A percentile compares a stretch with the other conserved stretches of the same genome.
These are phyloP conservation scores for Larimichthys polyactis DNA, from an alignment of 2,113 vertebrate genomes.

Conservation along the genomic window DNA sequence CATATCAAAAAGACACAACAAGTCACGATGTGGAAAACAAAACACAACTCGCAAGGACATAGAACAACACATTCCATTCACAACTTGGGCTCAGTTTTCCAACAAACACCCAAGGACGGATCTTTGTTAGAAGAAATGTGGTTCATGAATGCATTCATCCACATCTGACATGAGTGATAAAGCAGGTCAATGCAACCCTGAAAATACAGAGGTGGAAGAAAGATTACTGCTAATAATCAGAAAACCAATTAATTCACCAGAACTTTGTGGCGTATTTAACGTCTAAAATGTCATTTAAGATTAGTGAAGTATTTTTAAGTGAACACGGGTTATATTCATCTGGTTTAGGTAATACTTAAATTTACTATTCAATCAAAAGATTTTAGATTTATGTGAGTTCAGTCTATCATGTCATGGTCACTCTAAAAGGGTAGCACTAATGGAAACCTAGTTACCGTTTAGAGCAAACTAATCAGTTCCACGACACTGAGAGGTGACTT, in stretches of 20 bases:
- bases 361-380: not conserved
- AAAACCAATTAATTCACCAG: not conserved
- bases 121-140: not conserved
- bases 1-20: conserved; percentile 23
- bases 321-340: not conserved
- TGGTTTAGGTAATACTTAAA: not conserved
- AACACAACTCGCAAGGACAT: conserved; percentile 8
- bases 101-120: conserved; percentile 14
- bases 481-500: conserved; percentile 9
- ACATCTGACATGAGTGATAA: conserved; percentile 9
- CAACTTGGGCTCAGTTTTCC: not conserved
- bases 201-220: not conserved
- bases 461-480: not conserved
- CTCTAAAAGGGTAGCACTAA: not conserved
- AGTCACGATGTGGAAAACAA: conserved; percentile 24
- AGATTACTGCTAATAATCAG: not conserved
- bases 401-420: not conserved
- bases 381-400: not conserved
- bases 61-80: not conserved
- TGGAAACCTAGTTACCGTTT: not conserved
- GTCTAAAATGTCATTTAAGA: not conserved
- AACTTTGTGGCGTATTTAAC: not conserved
- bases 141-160: not conserved
- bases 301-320: not conserved
- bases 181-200: not conserved